phyloP scores from a whole-genome alignment of 2,888 invertebrate genomes.

The Coremacera marginata region DNA sequence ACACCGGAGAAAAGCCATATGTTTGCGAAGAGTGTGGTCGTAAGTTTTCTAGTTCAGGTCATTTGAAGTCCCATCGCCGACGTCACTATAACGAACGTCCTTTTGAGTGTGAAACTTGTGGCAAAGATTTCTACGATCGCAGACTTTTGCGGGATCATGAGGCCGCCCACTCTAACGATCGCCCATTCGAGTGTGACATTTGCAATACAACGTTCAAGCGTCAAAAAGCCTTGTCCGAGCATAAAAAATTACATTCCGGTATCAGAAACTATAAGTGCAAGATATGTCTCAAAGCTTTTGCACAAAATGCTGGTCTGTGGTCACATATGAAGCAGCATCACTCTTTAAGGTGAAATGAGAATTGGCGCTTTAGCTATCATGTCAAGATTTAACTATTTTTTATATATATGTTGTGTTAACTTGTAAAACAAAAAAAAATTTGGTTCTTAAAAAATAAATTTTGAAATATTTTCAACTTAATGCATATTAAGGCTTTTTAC shows the following conservation, averaged over 20 bases:
- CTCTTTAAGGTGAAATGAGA: too few species aligned
- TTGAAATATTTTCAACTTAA: too few species aligned
- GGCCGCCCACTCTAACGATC: constrained; percentile 76
- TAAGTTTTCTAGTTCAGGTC: constrained; percentile 37
- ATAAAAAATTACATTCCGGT: constrained; percentile 45
- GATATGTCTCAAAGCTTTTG: constrained; percentile 48
- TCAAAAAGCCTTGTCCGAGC: constrained; percentile 45
- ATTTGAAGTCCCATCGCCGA: constrained; percentile 74
- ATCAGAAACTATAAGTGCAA: constrained; percentile 46
- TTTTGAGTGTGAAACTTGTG: constrained; percentile 75
- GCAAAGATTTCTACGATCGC: constrained; percentile 70
- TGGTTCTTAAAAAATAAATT: too few species aligned
- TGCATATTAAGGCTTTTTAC: too few species aligned
- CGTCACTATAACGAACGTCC: constrained; percentile 77
- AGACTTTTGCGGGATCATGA: constrained; percentile 73
- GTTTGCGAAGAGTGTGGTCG: constrained; percentile 44
- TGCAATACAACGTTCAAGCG: constrained; percentile 62
- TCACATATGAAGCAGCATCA: constrained; percentile 44
- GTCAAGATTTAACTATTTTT: too few species aligned
- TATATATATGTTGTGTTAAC: too few species aligned
- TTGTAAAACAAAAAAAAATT: too few species aligned
- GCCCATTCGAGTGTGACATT: constrained; percentile 75
- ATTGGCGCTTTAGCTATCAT: too few species aligned
- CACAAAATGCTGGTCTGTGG: constrained; percentile 50
- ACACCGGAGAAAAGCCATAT: constrained; percentile 45